These are phyloP conservation scores for Notamacropus eugenii DNA, from an alignment of 2,797 vertebrate species.

Conservation along the genomic window DNA sequence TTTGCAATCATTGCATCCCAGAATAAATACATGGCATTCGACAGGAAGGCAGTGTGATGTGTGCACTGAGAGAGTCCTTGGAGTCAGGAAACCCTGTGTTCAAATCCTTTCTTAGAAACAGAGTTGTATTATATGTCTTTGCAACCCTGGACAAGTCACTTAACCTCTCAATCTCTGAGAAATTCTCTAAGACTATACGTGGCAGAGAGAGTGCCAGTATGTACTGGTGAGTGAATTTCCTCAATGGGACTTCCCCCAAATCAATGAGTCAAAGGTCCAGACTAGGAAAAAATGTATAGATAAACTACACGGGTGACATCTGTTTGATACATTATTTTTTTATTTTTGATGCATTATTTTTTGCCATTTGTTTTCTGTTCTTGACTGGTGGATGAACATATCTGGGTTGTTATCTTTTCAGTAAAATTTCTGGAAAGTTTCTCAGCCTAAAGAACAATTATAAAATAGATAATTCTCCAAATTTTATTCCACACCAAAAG, in stretches of 20 bases:
- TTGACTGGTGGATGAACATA: not conserved
- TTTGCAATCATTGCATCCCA: not conserved
- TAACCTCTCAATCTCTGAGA: not conserved
- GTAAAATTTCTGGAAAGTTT: not conserved
- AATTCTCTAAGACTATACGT: not conserved
- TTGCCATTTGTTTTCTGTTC: not conserved
- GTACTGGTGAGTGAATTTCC: not conserved
- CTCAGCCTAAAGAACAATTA: not conserved
- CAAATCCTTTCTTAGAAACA: not conserved
- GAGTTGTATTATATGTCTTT: not conserved
- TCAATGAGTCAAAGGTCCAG: not conserved
- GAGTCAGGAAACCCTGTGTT: not conserved
- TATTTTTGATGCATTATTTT: not conserved
- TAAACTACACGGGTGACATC: not conserved
- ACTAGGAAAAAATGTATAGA: not conserved
- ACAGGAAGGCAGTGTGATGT: not conserved
- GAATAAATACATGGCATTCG: not conserved
- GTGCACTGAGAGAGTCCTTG: not conserved
- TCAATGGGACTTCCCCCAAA: not conserved
- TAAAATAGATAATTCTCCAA: not conserved
- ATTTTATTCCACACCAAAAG: not conserved
- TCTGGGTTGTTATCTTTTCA: not conserved
- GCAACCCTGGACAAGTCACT: not conserved
- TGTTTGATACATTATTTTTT: not conserved
- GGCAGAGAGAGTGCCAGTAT: not conserved